phyloP scores from a whole-genome alignment of 2,113 vertebrate species.

The Nothocercus nigrocapillus region DNA sequence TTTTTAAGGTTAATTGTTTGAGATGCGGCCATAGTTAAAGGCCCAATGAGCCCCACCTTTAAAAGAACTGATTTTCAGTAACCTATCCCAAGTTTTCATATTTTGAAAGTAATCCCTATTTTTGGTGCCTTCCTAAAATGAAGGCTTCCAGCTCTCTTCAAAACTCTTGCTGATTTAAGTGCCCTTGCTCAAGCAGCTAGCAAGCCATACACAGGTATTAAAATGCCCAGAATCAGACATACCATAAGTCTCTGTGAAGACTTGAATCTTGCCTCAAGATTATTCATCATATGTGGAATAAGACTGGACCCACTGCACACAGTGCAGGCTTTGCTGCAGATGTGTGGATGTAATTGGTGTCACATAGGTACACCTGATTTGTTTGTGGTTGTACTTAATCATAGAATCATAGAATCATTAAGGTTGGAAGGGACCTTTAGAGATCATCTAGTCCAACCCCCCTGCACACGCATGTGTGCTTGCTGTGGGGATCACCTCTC shows the following conservation, averaged over 20 bases:
- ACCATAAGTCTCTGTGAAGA: not conserved
- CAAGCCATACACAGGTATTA: not conserved
- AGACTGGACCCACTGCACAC: not conserved
- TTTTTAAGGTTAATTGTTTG: not conserved
- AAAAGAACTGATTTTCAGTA: not conserved
- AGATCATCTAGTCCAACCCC: no score
- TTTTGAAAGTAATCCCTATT: not conserved
- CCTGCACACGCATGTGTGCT: not conserved
- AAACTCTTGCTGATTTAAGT: not conserved
- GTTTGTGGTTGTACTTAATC: not conserved
- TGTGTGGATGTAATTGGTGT: not conserved
- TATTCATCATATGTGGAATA: not conserved
- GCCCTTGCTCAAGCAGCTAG: not conserved
- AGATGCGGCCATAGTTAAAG: not conserved
- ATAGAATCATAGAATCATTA: no score
- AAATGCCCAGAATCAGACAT: not conserved
- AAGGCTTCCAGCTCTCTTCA: not conserved
- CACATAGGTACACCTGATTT: not conserved
- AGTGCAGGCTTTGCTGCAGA: not conserved
- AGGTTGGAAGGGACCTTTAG: no score
- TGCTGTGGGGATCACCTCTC: not conserved
- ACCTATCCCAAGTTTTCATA: rapidly evolving
- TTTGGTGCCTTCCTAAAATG: not conserved
- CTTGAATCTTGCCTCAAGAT: not conserved
- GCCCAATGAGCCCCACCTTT: not conserved